Base-by-base conservation (phyloP, 2,888 invertebrate species). In the Oscheius sp. region DNA sequence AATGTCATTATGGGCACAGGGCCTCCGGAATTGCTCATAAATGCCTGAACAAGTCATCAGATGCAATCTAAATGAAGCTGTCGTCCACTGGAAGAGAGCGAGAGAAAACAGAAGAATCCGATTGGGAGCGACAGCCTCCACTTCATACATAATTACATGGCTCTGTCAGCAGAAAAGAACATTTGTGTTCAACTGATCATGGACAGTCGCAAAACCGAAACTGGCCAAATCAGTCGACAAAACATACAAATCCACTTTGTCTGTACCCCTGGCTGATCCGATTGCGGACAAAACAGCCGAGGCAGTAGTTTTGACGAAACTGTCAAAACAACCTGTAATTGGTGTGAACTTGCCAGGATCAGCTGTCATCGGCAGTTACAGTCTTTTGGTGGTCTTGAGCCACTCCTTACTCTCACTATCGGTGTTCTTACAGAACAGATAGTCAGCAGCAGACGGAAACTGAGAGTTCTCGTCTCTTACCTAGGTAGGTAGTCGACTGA, bases 1-100 rank as follows among this genome's bases (percentile, higher is more conserved):
- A 73, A 65, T 73, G 73, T 73, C 73, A 73, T 73, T 73, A 73
- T 73, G 53, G 42, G 7, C 42, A 42, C 42, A 42, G 42, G 42
- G 4, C 42, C 60, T 29, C 35, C 50, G 37, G 68, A 70, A 78
- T 76, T 75, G 78, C 73, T 78, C 80, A 80, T 80, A 80, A 80
- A 80, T 80, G 78, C 70, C 80, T 80, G 76, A 80, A 80, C 80
- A 80, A 80, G 74, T 75, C 78, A 78, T 80, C 80, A 78, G 76
- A 78, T 78, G 80, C 80, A 80, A 80, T 80, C 74, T 76, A 80
- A 80, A 80, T 80, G 78, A 74, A 74, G 42, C 42, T 42, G 42
- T 42, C 42, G 42, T 42, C 42, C 7, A 5, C 42, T 7, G 7
- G 42, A 5, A 13, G 66, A 33, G 5, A 29, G n/a, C 21, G 9